A percentile compares a stretch with the other conserved stretches of the same genome.
Evolutionary conservation across 1,140 invertebrate genomes (phyloP).

Genomic region (Micrasema minimum): DNA sequence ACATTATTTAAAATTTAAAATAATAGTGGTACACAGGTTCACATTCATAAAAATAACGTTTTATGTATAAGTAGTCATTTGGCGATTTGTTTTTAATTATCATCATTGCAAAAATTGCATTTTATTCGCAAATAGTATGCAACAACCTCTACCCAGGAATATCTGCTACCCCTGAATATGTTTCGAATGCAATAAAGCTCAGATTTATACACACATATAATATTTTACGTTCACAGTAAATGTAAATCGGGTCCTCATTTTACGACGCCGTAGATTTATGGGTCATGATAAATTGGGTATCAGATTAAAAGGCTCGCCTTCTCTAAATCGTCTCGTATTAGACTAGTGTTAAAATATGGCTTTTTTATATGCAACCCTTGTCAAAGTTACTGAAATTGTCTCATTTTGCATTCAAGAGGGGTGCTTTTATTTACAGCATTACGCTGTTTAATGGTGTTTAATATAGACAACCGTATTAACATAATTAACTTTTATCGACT

Average conservation of each 20-base stretch:
- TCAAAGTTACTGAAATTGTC: not conserved
- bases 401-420: not conserved
- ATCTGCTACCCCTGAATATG: constrained; percentile 13
- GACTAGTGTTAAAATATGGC: constrained; percentile 21
- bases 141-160: constrained; percentile 14
- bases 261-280: constrained; percentile 29
- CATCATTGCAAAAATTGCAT: too few relatives aligned
- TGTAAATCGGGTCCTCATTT: constrained; percentile 37
- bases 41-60: too few relatives aligned
- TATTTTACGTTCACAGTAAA: constrained; percentile 33
- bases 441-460: too few relatives aligned
- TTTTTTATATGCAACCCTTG: constrained; percentile 26
- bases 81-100: too few relatives aligned
- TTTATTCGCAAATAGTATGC: not conserved
- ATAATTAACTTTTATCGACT: too few relatives aligned
- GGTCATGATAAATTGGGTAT: constrained; percentile 34
- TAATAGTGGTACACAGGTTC: too few relatives aligned
- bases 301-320: constrained; percentile 31
- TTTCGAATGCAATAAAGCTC: constrained; percentile 33
- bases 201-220: constrained; percentile 16
- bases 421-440: too few relatives aligned
- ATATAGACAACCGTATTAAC: too few relatives aligned
- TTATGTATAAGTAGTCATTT: too few relatives aligned
- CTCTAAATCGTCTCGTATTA: constrained; percentile 14
- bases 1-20: too few relatives aligned